phyloP scores from a whole-genome alignment of 1,140 invertebrate genomes.

The Drosophila leontia region DNA sequence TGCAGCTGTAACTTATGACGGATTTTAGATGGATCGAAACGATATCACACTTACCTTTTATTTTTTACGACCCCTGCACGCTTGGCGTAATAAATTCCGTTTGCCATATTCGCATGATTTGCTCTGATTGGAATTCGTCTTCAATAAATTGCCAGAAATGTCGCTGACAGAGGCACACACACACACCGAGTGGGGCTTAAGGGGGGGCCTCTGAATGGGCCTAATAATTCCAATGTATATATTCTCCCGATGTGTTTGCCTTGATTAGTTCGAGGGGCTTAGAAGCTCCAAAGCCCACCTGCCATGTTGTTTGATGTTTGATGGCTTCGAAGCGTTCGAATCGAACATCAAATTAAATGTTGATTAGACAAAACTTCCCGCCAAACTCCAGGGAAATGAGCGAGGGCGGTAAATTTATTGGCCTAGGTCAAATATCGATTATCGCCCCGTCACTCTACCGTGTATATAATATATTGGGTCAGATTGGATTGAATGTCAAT shows the following conservation, averaged over 20 bases:
- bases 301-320: slow-evolving; percentile 31
- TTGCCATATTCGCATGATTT: slow-evolving; percentile 83
- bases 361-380: slow-evolving; percentile 59
- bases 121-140: slow-evolving; percentile 78
- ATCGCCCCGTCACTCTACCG: slow-evolving; percentile 37
- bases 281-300: slow-evolving; percentile 22
- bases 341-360: slow-evolving; percentile 79
- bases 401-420: slow-evolving; percentile 53
- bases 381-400: background rate
- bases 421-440: slow-evolving; percentile 83
- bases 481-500: slow-evolving; percentile 80
- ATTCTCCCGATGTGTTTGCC: slow-evolving; percentile 60
- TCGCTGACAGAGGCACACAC: slow-evolving; percentile 58
- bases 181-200: slow-evolving; percentile 11
- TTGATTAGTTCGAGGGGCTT: slow-evolving; percentile 62
- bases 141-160: slow-evolving; percentile 81
- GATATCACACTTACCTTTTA: slow-evolving; percentile 84
- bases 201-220: background rate
- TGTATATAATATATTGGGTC: slow-evolving; percentile 55
- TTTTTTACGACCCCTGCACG: slow-evolving; percentile 68
- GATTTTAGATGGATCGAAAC: slow-evolving; percentile 51
- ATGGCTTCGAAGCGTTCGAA: slow-evolving; percentile 56
- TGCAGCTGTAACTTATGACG: slow-evolving; percentile 8
- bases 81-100: slow-evolving; percentile 71
- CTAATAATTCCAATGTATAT: slow-evolving; percentile 48